Base-by-base conservation (phyloP, 2,888 invertebrate species). In the Archips crataeganus region DNA sequence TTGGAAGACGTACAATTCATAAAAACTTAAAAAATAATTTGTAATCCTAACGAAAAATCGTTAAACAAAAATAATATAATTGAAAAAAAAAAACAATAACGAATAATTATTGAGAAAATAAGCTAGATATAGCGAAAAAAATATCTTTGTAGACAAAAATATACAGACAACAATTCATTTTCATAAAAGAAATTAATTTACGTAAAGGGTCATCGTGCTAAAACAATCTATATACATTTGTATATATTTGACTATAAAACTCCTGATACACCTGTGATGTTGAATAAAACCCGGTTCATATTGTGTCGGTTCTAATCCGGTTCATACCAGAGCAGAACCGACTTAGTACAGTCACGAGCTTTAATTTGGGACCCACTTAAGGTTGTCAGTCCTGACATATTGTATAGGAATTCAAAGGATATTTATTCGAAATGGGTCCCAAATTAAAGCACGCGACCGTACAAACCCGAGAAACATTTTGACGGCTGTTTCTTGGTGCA, bases 1-100 rank as follows among this genome's bases (percentile, higher is more conserved):
- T 85, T 92, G 92, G 91, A 92, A 92, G 91, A 92, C 92, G 77
- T 89, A 88, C 82, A 86, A 79, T 87, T 85, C 85, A 80, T 84
- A 82, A 79, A 80, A 84, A 84, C 80, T 83, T 84, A 84, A 84
- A 80, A 60, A 77, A 79, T 79, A 80, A 68, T 63, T 68, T 63
- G 68, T 75, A 75, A 78, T 82, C 63, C 71, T 75, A 77, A 79
- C 66, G 71, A 75, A 77, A 76, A 76, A 39, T 67, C 72, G 66
- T 73, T 76, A 80, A 78, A 78, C 77, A 77, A 78, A 79, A 76
- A 75, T 75, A 77, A 71, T 68, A 79, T 75, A 71, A 75, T 74
- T 71, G 76, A 72, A 77, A 76, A 76, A 79, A 76, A 39, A 39
- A 77, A 78, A 77, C 75, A 75, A 77, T 76, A 77, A 75, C 73